Base-by-base conservation (phyloP, 2,888 invertebrate genomes). In the Megastigmus dorsalis region DNA sequence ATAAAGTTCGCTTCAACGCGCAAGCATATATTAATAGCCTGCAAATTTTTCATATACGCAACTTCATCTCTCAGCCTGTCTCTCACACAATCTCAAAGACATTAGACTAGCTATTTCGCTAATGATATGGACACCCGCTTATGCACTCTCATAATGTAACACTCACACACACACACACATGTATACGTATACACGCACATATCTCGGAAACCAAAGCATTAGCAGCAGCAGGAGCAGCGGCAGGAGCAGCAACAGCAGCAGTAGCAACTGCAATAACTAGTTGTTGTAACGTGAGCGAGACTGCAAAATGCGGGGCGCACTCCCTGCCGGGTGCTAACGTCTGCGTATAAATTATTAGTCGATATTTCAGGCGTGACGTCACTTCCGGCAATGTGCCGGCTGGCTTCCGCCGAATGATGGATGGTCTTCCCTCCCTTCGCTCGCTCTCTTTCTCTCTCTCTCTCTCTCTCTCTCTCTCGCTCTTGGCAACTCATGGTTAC, bases 311-410 rank as follows among this genome's bases (percentile, higher is more conserved):
- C 77, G 79, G 80, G 72, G 45, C 28, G 63, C 59, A 52, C 59
- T n/a, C 15, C 23, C 55, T 2, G 10, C 23, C 80, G 81, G 79
- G 82, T 80, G 81, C 83, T 78, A 84, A 84, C 84, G 83, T 85
- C 85, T 84, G 85, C 81, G 82, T 84, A 86, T 86, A 86, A 86
- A 86, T 86, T 86, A 86, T 86, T 86, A 86, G 85, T 84, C 86
- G 85, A 86, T 86, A 86, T 86, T 86, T 86, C 85, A 85, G 80
- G 80, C 83, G 77, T 84, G 84, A 85, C 86, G 85, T 85, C 85
- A 86, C 85, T 85, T 86, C 86, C 86, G 85, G 85, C 86, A 86
- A 86, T 86, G 86, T 86, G 85, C 84, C 84, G 84, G 82, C 83
- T 83, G 84, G 82, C 82, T 85, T 85, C 85, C 86, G 84, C 78